phyloP scores from a whole-genome alignment of 2,888 invertebrate genomes.

The Tetragnatha montana region DNA sequence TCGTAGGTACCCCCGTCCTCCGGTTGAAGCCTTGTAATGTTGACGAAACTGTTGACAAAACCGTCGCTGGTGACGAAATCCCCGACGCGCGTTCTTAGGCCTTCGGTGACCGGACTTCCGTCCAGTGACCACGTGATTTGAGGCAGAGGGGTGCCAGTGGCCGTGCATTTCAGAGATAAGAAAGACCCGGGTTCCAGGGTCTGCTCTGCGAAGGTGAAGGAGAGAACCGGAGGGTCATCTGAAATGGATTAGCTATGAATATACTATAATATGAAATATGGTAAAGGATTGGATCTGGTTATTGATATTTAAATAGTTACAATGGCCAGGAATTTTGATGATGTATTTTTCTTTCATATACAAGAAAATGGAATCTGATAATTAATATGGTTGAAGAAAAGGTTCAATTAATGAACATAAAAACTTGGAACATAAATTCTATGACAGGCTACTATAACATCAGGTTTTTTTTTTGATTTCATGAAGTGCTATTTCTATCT shows the following conservation, averaged over 20 bases:
- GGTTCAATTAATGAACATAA: too few relatives aligned
- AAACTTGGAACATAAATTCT: too few relatives aligned
- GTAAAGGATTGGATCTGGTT: too few relatives aligned
- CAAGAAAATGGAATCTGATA: too few relatives aligned
- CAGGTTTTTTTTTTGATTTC: too few relatives aligned
- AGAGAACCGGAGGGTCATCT: conserved; percentile 72
- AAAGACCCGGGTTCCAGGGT: conserved; percentile 72
- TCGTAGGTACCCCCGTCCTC: conserved; percentile 72
- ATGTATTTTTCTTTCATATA: too few relatives aligned
- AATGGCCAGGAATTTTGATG: too few relatives aligned
- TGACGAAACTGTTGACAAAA: conserved; percentile 75
- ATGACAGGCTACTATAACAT: too few relatives aligned
- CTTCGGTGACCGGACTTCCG: conserved; percentile 74
- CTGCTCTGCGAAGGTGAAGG: conserved; percentile 70
- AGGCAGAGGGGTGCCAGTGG: conserved; percentile 73
- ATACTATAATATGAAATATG: too few relatives aligned
- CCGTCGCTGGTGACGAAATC: conserved; percentile 75
- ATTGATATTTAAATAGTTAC: too few relatives aligned
- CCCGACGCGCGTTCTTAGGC: conserved; percentile 73
- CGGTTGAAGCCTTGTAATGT: conserved; percentile 71
- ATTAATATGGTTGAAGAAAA: too few relatives aligned
- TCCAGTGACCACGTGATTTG: conserved; percentile 74
- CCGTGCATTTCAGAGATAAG: conserved; percentile 73
- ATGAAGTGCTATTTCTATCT: too few relatives aligned
- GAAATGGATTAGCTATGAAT: background rate